These are phyloP conservation scores for Apis laboriosa DNA, from an alignment of 1,140 invertebrate genomes.

Conservation along the genomic window DNA sequence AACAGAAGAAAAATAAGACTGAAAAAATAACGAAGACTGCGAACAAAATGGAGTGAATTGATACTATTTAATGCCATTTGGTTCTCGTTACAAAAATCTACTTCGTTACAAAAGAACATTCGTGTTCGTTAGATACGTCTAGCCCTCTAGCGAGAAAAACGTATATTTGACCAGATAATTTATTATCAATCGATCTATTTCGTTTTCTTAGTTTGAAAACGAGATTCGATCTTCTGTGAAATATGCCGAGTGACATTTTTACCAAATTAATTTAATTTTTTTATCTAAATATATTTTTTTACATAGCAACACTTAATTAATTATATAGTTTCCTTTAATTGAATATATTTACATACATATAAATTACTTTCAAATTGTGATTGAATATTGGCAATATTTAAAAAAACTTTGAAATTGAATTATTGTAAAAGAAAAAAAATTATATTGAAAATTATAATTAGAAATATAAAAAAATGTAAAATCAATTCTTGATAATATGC, in stretches of 20 bases:
- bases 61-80: too few relatives aligned
- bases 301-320: too few relatives aligned
- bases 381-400: too few relatives aligned
- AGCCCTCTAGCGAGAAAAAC: neutral
- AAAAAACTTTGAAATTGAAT: too few relatives aligned
- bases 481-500: neutral
- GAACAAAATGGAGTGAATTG: neutral
- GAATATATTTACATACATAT: too few relatives aligned
- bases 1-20: slow-evolving; percentile 34
- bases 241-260: too few relatives aligned
- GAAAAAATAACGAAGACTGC: slow-evolving; percentile 63
- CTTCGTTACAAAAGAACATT: neutral
- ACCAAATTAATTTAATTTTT: too few relatives aligned
- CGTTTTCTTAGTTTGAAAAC: neutral
- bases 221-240: neutral
- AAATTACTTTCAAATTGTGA: too few relatives aligned
- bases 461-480: neutral
- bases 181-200: neutral
- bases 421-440: neutral
- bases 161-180: neutral
- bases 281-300: too few relatives aligned
- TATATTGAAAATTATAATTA: neutral
- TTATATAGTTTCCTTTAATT: too few relatives aligned
- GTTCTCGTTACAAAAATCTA: neutral
- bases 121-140: neutral